Evolutionary conservation across 2,888 invertebrate species (phyloP).

Genomic region (Apoderus coryli): DNA sequence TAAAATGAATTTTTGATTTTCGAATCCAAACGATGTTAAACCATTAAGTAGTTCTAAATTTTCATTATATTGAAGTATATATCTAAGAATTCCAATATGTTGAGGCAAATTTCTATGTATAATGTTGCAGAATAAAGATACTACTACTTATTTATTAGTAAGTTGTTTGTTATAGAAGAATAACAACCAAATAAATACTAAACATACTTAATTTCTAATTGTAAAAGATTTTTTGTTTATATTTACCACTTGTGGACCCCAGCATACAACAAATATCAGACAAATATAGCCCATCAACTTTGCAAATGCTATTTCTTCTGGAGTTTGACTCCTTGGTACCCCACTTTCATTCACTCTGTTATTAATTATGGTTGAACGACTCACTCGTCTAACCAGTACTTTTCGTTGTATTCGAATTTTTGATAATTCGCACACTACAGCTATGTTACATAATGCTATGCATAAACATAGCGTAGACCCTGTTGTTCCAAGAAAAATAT

Average conservation of each 20-base stretch:
- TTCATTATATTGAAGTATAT: too few species aligned
- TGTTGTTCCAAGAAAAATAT: conserved; percentile 28
- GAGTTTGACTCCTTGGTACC: conserved; percentile 40
- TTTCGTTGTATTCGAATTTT: conserved; percentile 36
- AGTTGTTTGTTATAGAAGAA: conserved; percentile 4
- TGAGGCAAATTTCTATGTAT: too few species aligned
- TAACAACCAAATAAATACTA: neutral
- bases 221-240: too few species aligned
- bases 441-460: conserved; percentile 70
- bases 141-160: conserved; percentile 1
- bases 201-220: conserved; percentile 5
- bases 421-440: conserved; percentile 62
- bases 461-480: conserved; percentile 57
- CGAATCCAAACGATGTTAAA: too few species aligned
- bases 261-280: conserved; percentile 68
- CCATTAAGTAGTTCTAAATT: too few species aligned
- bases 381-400: conserved; percentile 31
- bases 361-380: conserved; percentile 28
- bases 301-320: conserved; percentile 75
- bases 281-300: conserved; percentile 72
- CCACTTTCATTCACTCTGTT: conserved; percentile 18
- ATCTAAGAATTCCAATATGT: too few species aligned
- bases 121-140: too few species aligned
- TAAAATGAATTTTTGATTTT: too few species aligned
- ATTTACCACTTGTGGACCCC: conserved; percentile 77